These are phyloP conservation scores for Piprites chloris DNA, from an alignment of 2,113 vertebrate genomes.

Conservation along the genomic window DNA sequence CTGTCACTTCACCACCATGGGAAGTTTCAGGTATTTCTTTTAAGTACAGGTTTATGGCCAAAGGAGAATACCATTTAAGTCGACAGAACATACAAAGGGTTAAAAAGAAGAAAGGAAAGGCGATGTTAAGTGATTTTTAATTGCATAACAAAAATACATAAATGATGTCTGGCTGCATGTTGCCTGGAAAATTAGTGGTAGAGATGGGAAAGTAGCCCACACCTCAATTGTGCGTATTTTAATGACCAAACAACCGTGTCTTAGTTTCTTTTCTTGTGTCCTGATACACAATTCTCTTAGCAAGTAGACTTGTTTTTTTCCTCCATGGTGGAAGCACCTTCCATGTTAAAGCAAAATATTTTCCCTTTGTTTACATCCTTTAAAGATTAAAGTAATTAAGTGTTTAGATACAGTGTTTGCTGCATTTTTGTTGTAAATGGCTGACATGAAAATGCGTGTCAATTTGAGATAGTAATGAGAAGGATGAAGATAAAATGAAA, in stretches of 20 bases:
- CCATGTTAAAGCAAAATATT: not conserved
- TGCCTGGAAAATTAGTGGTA: not conserved
- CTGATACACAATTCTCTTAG: not conserved
- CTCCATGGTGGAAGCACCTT: not conserved
- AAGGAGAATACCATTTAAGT: not conserved
- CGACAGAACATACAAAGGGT: not conserved
- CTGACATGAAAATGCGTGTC: not conserved
- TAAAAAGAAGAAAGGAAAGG: not conserved
- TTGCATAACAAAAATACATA: not conserved
- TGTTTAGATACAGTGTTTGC: not conserved
- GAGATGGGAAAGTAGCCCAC: not conserved
- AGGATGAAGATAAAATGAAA: not conserved
- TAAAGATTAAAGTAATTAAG: not conserved
- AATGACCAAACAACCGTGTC: not conserved
- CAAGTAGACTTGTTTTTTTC: not conserved
- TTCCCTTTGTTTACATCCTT: not conserved
- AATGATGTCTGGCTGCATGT: not conserved
- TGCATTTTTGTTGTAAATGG: not conserved
- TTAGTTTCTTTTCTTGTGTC: not conserved
- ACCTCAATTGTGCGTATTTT: not conserved
- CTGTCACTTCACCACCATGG: not conserved
- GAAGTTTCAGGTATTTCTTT: not conserved
- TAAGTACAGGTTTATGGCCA: not conserved
- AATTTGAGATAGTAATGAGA: not conserved
- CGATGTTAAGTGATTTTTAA: not conserved